A percentile compares a stretch with the other conserved stretches of the same genome.
These are phyloP conservation scores for Morbakka virulenta DNA, from an alignment of 30 jellyfish, hydroid and myxozoan species.

Conservation along the genomic window DNA sequence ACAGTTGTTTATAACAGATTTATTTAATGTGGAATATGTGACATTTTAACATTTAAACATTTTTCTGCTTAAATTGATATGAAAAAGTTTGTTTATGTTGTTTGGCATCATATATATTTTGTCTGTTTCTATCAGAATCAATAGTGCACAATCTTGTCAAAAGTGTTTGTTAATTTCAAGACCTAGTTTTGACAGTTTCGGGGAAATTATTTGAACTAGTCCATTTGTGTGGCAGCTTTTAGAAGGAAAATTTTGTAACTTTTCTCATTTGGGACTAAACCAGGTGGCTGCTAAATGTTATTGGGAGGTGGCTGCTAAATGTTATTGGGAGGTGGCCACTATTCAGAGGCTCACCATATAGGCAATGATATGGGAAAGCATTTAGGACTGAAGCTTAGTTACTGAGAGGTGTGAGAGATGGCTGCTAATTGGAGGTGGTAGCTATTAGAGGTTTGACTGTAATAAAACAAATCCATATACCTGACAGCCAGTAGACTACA, in stretches of 20 bases:
- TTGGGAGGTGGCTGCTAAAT: background rate
- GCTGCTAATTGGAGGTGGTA: background rate
- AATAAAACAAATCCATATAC: too few relatives aligned
- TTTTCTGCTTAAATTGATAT: background rate
- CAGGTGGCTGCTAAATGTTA: background rate
- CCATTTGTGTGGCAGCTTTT: background rate
- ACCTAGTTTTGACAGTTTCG: background rate
- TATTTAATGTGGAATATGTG: background rate
- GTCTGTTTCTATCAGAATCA: background rate
- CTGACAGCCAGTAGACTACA: conserved; percentile 92
- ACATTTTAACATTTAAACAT: background rate
- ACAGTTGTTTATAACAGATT: background rate
- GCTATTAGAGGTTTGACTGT: background rate
- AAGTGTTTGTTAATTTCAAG: background rate
- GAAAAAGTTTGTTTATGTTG: background rate
- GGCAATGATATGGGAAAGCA: background rate
- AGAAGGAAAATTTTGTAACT: background rate
- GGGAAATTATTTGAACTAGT: background rate
- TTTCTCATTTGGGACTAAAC: background rate
- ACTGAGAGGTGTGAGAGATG: background rate
- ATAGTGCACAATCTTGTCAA: background rate
- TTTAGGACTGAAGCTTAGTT: background rate
- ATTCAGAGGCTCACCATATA: background rate
- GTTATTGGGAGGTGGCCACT: background rate
- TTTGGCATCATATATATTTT: background rate